A percentile compares a stretch with the other conserved stretches of the same genome.
Conservation (phyloP, 2,113 vertebrate species). For the Cryptoleucopteryx plumbea region DNA sequence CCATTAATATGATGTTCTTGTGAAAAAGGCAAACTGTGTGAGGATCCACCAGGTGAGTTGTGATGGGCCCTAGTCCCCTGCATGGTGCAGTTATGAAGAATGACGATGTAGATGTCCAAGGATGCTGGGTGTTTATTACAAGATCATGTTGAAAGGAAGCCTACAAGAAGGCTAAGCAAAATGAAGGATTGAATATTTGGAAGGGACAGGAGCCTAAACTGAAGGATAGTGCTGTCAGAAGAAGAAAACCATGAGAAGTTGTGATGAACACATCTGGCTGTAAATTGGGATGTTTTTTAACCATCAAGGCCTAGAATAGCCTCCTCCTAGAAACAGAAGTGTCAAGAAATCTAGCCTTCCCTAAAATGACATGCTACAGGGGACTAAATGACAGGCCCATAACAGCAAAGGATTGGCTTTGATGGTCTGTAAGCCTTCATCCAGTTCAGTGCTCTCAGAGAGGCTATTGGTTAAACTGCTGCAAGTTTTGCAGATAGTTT, state of each 20-base stretch:
- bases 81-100: background rate
- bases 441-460: background rate
- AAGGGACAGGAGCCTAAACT: background rate
- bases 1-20: background rate
- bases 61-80: background rate
- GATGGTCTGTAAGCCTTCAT: background rate
- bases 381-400: no score
- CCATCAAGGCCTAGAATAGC: background rate
- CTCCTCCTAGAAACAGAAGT: background rate
- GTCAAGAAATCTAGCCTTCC: background rate
- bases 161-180: background rate
- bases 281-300: background rate
- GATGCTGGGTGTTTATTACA: background rate
- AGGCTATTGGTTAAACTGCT: background rate
- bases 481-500: background rate
- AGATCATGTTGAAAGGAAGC: background rate
- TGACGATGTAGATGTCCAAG: fast-evolving
- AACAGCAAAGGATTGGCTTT: background rate
- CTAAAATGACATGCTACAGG: background rate
- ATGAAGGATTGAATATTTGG: background rate
- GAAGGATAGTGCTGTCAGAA: background rate
- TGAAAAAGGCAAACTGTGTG: background rate
- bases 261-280: background rate
- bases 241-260: background rate
- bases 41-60: background rate